Percentiles rank a stretch among this genome's conserved stretches.
phyloP scores from a whole-genome alignment of 1,140 invertebrate species.

The Aleiodes sp. region DNA sequence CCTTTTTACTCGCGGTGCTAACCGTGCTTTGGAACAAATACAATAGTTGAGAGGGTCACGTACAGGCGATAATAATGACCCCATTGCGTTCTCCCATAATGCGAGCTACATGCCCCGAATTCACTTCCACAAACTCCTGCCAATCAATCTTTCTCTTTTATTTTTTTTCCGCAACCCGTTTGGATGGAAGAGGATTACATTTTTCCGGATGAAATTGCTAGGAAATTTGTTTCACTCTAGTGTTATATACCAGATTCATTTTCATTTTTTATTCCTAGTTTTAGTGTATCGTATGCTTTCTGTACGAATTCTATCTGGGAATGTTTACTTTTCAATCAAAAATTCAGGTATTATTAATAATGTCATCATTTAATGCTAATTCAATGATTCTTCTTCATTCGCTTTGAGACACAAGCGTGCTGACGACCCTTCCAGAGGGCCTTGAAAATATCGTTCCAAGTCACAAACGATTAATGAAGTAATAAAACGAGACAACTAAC shows the following conservation, averaged over 20 bases:
- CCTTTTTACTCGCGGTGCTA: too few relatives aligned
- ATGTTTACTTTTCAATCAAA: too few relatives aligned
- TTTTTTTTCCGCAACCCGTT: slow-evolving; percentile 18
- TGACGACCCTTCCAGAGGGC: too few relatives aligned
- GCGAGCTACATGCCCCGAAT: slow-evolving; percentile 49
- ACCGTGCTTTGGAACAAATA: not conserved
- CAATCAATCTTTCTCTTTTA: slow-evolving; percentile 36
- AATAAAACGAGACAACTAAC: too few relatives aligned
- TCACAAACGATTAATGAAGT: too few relatives aligned
- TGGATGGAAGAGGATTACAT: not conserved
- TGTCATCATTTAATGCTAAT: too few relatives aligned
- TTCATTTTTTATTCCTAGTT: not conserved
- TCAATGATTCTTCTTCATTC: too few relatives aligned
- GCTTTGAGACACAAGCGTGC: too few relatives aligned
- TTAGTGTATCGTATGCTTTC: too few relatives aligned
- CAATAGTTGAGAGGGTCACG: slow-evolving; percentile 42
- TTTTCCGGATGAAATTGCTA: slow-evolving; percentile 10
- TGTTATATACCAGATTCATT: not conserved
- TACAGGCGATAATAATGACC: slow-evolving; percentile 50
- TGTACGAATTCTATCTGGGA: too few relatives aligned
- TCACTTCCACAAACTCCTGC: slow-evolving; percentile 26
- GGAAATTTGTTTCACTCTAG: not conserved
- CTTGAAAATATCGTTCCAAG: too few relatives aligned
- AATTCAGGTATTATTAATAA: not conserved
- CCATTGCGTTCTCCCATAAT: slow-evolving; percentile 41